phyloP scores from a whole-genome alignment of 2,888 invertebrate genomes.

The Coecobrya sp. region DNA sequence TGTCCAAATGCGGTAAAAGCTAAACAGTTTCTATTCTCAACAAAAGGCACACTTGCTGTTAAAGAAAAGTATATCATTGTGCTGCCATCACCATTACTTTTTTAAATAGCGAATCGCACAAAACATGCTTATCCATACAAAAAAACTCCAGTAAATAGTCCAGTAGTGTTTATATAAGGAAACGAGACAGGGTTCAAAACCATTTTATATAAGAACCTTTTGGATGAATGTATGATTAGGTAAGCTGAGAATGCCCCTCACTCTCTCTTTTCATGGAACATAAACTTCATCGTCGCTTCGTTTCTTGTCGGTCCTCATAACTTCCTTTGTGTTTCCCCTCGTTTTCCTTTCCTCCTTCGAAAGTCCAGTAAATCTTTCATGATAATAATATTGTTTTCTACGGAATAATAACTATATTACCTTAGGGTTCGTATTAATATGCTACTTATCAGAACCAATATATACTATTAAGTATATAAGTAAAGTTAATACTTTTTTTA shows the following conservation, averaged over 20 bases:
- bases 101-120: not conserved
- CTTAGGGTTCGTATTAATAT: not conserved
- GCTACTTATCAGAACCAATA: too few species aligned
- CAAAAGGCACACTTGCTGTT: not conserved
- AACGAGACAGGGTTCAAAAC: not conserved
- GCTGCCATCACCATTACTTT: not conserved
- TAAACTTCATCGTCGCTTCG: conserved; percentile 75
- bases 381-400: conserved; percentile 24
- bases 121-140: not conserved
- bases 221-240: conserved; percentile 40
- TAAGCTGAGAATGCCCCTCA: not conserved
- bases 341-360: conserved; percentile 49
- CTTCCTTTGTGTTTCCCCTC: conserved; percentile 48
- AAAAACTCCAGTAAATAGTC: not conserved
- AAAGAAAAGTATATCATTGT: not conserved
- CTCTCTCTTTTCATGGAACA: conserved; percentile 77
- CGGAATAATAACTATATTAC: conserved; percentile 34
- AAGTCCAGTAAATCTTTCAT: conserved; percentile 59
- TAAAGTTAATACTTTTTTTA: not conserved
- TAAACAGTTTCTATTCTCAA: not conserved
- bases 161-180: conserved; percentile 10
- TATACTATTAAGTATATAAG: not conserved
- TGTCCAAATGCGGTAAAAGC: conserved; percentile 15
- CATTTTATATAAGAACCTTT: not conserved
- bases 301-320: conserved; percentile 29